Conservation (phyloP, 2,113 vertebrate species). For the Periophthalmus modestus region DNA sequence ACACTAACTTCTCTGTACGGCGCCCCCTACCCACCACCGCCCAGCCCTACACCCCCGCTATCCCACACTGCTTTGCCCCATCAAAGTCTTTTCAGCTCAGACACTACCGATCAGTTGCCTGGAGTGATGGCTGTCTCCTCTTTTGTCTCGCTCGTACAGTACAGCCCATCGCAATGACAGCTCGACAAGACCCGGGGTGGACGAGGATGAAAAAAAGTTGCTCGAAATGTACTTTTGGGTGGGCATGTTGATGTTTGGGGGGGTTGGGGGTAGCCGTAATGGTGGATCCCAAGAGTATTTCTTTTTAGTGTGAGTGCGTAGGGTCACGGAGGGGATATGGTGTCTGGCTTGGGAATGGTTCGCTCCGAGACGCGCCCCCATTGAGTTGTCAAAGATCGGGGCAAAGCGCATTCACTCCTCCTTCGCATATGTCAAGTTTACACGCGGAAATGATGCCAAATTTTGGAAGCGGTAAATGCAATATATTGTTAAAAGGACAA, state of each 20-base stretch:
- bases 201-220: constrained; percentile 41
- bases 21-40: constrained; percentile 22
- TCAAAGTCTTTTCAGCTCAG: constrained; percentile 78
- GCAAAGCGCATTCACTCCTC: constrained; percentile 59
- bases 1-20: constrained; percentile 76
- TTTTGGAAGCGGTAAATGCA: constrained; percentile 23
- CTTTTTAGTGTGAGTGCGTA: constrained; percentile 61
- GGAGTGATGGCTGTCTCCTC: constrained; percentile 81
- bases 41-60: constrained; percentile 4
- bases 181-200: constrained; percentile 69
- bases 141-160: constrained; percentile 78
- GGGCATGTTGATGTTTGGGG: constrained; percentile 63
- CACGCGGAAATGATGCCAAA: constrained; percentile 27
- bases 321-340: constrained; percentile 67
- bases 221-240: constrained; percentile 69
- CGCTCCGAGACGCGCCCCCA: constrained; percentile 63
- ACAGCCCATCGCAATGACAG: constrained; percentile 72
- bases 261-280: neutral
- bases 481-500: constrained; percentile 25
- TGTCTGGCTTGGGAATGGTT: constrained; percentile 71
- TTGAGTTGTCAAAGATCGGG: constrained; percentile 66
- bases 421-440: constrained; percentile 62
- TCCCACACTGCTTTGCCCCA: constrained; percentile 57
- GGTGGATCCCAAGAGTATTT: constrained; percentile 58
- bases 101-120: constrained; percentile 73